A percentile compares a stretch with the other conserved stretches of the same genome.
Evolutionary conservation across 2,113 vertebrate genomes (phyloP).

Genomic region (Dermatemys mawii): DNA sequence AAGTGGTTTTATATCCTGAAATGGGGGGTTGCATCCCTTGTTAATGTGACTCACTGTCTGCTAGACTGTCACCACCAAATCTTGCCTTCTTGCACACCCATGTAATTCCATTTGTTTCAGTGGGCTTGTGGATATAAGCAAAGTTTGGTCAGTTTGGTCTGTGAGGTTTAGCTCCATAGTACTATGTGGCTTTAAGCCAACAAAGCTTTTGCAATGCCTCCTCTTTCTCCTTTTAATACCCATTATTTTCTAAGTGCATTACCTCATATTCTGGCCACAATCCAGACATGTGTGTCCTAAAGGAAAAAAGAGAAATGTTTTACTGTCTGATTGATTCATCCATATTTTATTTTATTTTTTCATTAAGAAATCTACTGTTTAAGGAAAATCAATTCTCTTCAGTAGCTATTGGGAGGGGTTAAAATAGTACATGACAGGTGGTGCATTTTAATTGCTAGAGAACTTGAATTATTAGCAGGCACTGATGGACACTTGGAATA

Average conservation of each 20-base stretch:
- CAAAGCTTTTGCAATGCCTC: conserved; percentile 52
- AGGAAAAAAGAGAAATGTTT: conserved; percentile 40
- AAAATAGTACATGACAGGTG: not conserved
- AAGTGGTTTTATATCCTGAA: not conserved
- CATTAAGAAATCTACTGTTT: conserved; percentile 64
- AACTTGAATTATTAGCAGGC: not conserved
- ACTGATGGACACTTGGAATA: not conserved
- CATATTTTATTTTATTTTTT: conserved; percentile 59
- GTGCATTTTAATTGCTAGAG: conserved; percentile 29
- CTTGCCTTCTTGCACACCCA: not conserved
- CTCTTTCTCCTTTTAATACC: conserved; percentile 58
- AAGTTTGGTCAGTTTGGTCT: not conserved
- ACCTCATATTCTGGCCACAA: conserved; percentile 59
- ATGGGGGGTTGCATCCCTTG: not conserved
- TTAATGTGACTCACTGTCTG: not conserved
- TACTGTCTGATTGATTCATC: conserved; percentile 55
- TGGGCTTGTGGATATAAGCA: not conserved
- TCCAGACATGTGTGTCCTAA: conserved; percentile 4
- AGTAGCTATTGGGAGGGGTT: conserved; percentile 18
- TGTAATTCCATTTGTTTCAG: not conserved
- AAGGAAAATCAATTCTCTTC: conserved; percentile 55
- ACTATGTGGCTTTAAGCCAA: conserved; percentile 24
- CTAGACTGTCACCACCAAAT: not conserved
- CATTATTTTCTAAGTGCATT: conserved; percentile 66
- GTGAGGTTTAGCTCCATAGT: not conserved